Base-by-base conservation (phyloP, 2,888 invertebrate genomes). In the Heliconius ismenius region DNA sequence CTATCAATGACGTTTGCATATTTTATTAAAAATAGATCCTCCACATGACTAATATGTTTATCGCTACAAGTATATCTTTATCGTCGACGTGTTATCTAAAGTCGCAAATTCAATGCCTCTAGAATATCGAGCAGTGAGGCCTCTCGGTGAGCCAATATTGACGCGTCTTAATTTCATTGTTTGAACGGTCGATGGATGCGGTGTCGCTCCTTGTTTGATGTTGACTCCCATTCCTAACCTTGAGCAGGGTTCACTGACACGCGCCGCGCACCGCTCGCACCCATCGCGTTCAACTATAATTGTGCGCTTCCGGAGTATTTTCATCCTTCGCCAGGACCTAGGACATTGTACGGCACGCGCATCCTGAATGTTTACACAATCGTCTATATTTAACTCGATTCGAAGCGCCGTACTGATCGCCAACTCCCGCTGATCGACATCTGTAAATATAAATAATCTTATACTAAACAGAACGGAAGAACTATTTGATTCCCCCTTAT, bases 221-320 rank as follows among this genome's bases (percentile, higher is more conserved):
- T 78, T 39, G 76, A 63, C 74, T 90, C 88, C 87, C 86, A 86
- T 84, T 85, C 85, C 85, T 89, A 90, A 90, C 91, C 93, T 92
- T 92, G 91, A 80, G 77, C 80, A 39, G 88, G 87, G 93, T 89
- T 93, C 91, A 90, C 82, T 89, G 92, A 91, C 91, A 86, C 85
- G 82, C 83, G 70, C 70, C 83, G 82, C 83, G 82, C 83, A 64
- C 70, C 83, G 82, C 83, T 86, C 84, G 85, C 82, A 84, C 83
- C 83, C 84, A 85, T 85, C 86, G 84, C 85, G 85, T 83, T 82
- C 84, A 86, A 80, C 85, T 89, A 87, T 89, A 89, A 89, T 90
- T 89, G 88, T 87, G 83, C 82, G 86, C 85, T 91, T 92, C 92
- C 91, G 91, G 89, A 85, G 87, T 88, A 90, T 88, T 91, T 90